Evolutionary conservation across 1,140 invertebrate genomes (phyloP).

Genomic region (Meloidogyne chitwoodi): DNA sequence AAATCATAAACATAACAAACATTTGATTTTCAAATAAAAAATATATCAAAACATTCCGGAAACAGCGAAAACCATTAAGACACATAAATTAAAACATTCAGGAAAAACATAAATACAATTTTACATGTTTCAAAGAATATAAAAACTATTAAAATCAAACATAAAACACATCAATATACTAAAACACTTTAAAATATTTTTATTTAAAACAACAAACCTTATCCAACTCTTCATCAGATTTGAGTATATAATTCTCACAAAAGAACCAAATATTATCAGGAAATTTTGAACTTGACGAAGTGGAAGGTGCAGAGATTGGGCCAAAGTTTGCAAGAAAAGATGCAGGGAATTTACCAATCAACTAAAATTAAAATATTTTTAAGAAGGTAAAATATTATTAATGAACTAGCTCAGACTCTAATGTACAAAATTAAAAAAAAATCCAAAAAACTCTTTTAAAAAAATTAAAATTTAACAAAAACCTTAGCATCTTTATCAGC

Average conservation of each 20-base stretch:
- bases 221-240: constrained; percentile 21
- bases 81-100: too few species aligned
- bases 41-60: too few species aligned
- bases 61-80: too few species aligned
- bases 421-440: not conserved
- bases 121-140: not conserved
- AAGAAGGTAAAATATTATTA: too few species aligned
- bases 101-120: too few species aligned
- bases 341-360: constrained; percentile 69
- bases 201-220: constrained; percentile 14
- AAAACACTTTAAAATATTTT: not conserved
- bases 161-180: not conserved
- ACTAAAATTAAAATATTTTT: constrained; percentile 47
- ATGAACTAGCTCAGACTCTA: not conserved
- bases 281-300: constrained; percentile 59
- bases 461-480: not conserved
- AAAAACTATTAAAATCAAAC: not conserved
- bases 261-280: constrained; percentile 62
- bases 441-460: too few species aligned
- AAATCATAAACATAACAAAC: too few species aligned
- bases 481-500: constrained; percentile 62
- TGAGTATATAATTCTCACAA: constrained; percentile 77
- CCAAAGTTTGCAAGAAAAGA: constrained; percentile 72
- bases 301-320: constrained; percentile 66
- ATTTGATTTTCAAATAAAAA: too few species aligned